A percentile compares a stretch with the other conserved stretches of the same genome.
phyloP scores from a whole-genome alignment of 2,113 vertebrate species.

The Cephalopholis sonnerati region DNA sequence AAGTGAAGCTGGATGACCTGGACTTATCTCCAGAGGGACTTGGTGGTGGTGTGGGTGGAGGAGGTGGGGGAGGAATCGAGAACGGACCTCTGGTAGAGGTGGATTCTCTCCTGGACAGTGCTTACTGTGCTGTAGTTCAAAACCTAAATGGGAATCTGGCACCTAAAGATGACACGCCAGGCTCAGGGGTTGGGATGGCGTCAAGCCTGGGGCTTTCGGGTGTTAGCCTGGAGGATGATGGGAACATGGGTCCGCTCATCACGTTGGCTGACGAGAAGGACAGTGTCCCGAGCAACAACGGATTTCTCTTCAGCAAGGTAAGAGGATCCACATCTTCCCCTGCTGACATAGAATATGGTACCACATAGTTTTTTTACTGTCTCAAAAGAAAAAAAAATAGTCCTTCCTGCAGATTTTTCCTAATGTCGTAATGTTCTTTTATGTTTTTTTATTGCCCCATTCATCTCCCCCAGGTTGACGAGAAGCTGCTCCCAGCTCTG shows the following conservation, averaged over 20 bases:
- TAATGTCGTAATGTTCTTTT: slow-evolving; percentile 14
- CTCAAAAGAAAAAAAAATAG: slow-evolving; percentile 1
- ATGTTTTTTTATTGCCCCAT: not conserved
- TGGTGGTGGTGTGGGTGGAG: slow-evolving; percentile 88
- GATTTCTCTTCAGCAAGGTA: slow-evolving; percentile 98
- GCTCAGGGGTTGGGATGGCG: slow-evolving; percentile 67
- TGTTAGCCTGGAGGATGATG: slow-evolving; percentile 84
- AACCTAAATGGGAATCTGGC: slow-evolving; percentile 93
- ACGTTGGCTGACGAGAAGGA: slow-evolving; percentile 98
- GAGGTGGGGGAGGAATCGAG: slow-evolving; percentile 89
- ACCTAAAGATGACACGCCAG: slow-evolving; percentile 86
- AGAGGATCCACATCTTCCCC: slow-evolving; percentile 30
- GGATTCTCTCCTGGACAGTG: slow-evolving; percentile 94
- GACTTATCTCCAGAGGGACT: slow-evolving; percentile 96
- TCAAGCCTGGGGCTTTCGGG: slow-evolving; percentile 70
- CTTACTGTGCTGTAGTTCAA: slow-evolving; percentile 97
- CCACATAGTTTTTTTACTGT: slow-evolving; percentile 3
- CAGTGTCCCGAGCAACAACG: slow-evolving; percentile 90
- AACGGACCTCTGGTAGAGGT: slow-evolving; percentile 96
- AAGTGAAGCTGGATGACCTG: slow-evolving; percentile 98
- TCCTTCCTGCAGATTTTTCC: not conserved
- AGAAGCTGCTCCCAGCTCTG: slow-evolving; percentile 95
- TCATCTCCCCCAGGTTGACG: slow-evolving; percentile 84
- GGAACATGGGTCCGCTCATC: slow-evolving; percentile 95
- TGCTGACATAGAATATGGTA: slow-evolving; percentile 1